Percentiles rank a stretch among this genome's conserved stretches.
phyloP scores from a whole-genome alignment of 2,797 vertebrate species.

The Dallia pectoralis region DNA sequence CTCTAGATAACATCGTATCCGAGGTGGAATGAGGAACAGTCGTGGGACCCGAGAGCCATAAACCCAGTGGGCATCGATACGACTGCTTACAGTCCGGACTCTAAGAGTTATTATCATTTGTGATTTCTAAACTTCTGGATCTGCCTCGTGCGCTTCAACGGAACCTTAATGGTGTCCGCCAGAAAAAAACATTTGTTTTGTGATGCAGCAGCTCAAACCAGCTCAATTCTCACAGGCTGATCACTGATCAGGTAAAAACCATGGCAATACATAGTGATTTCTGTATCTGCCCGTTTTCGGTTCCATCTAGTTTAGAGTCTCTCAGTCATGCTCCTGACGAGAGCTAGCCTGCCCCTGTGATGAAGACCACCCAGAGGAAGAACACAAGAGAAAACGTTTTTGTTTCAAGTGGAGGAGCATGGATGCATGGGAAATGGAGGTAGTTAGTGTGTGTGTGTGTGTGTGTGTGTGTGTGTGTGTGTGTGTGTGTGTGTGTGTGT shows the following conservation, averaged over 20 bases:
- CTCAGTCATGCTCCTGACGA: conserved; percentile 41
- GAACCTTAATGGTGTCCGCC: no score
- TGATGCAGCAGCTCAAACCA: no score
- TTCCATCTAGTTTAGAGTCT: conserved; percentile 52
- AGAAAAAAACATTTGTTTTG: no score
- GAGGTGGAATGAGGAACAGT: conserved; percentile 18
- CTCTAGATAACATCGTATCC: conserved; percentile 59
- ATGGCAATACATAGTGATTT: conserved; percentile 60
- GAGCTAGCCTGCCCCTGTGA: conserved; percentile 32
- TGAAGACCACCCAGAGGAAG: conserved; percentile 31
- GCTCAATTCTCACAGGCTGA: conserved; percentile 56
- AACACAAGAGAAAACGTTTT: conserved; percentile 2
- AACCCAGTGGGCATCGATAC: neutral
- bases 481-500: no score
- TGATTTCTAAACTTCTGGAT: no score
- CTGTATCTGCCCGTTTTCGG: conserved; percentile 27
- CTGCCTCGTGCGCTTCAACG: no score
- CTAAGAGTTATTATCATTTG: no score
- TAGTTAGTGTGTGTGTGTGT: neutral
- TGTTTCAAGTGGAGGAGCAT: conserved; percentile 6
- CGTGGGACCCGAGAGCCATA: neutral
- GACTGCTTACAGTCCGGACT: no score
- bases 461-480: no score
- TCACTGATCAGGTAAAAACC: conserved; percentile 51
- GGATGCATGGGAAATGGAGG: conserved; percentile 4